Evolutionary conservation across 2,888 invertebrate genomes (phyloP).

Genomic region (Ectemnius continuus): DNA sequence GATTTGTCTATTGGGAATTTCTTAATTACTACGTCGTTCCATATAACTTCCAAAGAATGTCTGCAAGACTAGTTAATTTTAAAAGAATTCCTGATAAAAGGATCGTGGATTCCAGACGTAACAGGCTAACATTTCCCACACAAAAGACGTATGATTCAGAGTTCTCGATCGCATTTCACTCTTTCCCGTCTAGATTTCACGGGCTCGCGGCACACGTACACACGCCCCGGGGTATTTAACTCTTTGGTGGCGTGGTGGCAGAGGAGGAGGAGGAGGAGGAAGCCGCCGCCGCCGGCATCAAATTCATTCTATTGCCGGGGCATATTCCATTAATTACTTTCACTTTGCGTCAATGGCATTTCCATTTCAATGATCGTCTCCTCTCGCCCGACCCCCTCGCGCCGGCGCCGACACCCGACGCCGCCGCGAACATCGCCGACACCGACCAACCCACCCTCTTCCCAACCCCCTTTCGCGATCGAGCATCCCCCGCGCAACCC

Average conservation of each 20-base stretch:
- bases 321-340: conserved; percentile 68
- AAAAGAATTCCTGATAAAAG: too few species aligned
- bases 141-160: too few species aligned
- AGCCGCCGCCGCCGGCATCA: conserved; percentile 51
- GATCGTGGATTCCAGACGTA: too few species aligned
- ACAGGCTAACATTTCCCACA: too few species aligned
- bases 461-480: conserved; percentile 22
- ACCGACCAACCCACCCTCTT: conserved; percentile 10
- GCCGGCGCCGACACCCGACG: conserved; percentile 20
- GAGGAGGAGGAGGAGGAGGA: too few species aligned
- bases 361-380: conserved; percentile 65
- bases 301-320: conserved; percentile 60
- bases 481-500: background rate
- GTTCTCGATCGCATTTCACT: too few species aligned
- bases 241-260: conserved; percentile 37
- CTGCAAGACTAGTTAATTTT: too few species aligned
- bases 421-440: conserved; percentile 43
- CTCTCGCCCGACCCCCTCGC: conserved; percentile 28
- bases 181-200: too few species aligned
- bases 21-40: too few species aligned
- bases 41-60: too few species aligned
- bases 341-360: conserved; percentile 67
- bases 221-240: conserved; percentile 32
- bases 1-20: too few species aligned
- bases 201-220: background rate